phyloP scores from a whole-genome alignment of 2,113 vertebrate genomes.

The Limanda limanda region DNA sequence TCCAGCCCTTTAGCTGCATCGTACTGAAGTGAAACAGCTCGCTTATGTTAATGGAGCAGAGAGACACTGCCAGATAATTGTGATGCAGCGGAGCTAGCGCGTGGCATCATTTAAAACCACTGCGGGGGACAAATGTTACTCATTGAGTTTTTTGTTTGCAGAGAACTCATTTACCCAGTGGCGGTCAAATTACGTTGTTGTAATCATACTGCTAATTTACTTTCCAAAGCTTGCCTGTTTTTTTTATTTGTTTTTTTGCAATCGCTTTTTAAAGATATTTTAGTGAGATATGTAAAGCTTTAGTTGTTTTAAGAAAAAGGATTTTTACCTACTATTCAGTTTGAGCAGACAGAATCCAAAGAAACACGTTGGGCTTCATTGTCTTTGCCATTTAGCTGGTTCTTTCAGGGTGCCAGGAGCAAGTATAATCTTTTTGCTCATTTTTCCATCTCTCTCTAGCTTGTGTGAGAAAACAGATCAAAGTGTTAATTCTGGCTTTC shows the following conservation, averaged over 20 bases:
- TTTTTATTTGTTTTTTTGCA: not conserved
- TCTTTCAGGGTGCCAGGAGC: not conserved
- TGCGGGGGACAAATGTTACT: constrained; percentile 67
- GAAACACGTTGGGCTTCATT: not conserved
- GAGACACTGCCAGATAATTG: constrained; percentile 71
- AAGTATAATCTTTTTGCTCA: constrained; percentile 9
- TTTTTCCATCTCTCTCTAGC: constrained; percentile 14
- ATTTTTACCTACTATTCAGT: not conserved
- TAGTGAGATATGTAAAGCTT: not conserved
- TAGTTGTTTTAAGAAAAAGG: not conserved
- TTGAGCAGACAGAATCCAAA: constrained; percentile 11
- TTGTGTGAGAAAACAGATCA: constrained; percentile 7
- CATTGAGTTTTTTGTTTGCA: constrained; percentile 67
- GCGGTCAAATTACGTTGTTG: constrained; percentile 64
- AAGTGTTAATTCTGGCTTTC: constrained; percentile 10
- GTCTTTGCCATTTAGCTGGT: not conserved
- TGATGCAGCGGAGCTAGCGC: constrained; percentile 66
- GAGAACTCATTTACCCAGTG: constrained; percentile 61
- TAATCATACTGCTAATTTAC: constrained; percentile 59
- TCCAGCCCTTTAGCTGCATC: constrained; percentile 40
- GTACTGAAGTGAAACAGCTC: constrained; percentile 56
- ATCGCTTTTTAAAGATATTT: not conserved
- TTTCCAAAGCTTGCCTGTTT: constrained; percentile 10
- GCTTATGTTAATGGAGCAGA: constrained; percentile 62
- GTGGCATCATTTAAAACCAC: constrained; percentile 71